These are phyloP conservation scores for Cirrhinus molitorella DNA, from an alignment of 2,797 vertebrate genomes.

Conservation along the genomic window DNA sequence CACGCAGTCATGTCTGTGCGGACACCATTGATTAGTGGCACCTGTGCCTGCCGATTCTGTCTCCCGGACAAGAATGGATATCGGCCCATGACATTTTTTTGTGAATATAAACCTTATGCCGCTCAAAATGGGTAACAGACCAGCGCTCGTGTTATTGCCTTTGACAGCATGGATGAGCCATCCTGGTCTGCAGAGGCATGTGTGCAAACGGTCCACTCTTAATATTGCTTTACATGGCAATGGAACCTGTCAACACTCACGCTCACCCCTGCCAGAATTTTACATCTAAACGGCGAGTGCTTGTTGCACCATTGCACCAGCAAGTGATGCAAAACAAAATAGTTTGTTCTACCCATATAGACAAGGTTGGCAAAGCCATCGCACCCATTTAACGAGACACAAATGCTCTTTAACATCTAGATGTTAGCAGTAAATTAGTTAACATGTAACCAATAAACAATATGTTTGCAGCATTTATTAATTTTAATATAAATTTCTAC, in stretches of 20 bases:
- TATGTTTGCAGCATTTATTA: too few species aligned
- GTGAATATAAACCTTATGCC: constrained; percentile 52
- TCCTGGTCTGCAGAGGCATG: constrained; percentile 49
- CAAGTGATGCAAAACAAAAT: constrained; percentile 53
- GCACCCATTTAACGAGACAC: constrained; percentile 35
- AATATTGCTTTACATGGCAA: constrained; percentile 60
- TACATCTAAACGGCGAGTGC: constrained; percentile 52
- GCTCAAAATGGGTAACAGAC: constrained; percentile 57
- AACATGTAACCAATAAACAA: too few species aligned
- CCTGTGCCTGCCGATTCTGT: constrained; percentile 69
- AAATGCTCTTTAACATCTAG: constrained; percentile 11
- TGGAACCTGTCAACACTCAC: constrained; percentile 59
- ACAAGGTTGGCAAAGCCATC: constrained; percentile 40
- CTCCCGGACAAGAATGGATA: constrained; percentile 69
- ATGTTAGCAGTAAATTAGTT: background rate
- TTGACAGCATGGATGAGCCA: constrained; percentile 60
- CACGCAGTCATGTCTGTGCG: constrained; percentile 67
- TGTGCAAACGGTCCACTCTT: constrained; percentile 55
- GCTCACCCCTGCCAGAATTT: constrained; percentile 52
- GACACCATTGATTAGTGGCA: constrained; percentile 74
- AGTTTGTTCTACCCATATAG: constrained; percentile 41
- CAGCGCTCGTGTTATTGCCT: constrained; percentile 50
- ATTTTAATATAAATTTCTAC: too few species aligned
- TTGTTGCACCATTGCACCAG: constrained; percentile 50
- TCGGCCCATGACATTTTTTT: constrained; percentile 57